These are phyloP conservation scores for Meloe dianella DNA, from an alignment of 2,888 invertebrate species.

Conservation along the genomic window DNA sequence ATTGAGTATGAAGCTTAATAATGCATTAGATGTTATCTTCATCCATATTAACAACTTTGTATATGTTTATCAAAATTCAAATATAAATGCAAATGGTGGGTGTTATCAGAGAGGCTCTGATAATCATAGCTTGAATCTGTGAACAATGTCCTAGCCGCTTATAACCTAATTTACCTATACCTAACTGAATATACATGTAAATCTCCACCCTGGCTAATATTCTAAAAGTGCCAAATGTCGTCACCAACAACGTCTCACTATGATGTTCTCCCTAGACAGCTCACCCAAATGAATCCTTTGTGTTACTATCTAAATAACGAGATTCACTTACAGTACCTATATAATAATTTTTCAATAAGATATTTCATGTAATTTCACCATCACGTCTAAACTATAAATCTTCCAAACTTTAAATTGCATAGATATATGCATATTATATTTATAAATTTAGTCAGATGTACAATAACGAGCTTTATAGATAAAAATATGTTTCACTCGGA, in stretches of 20 bases:
- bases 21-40: slow-evolving; percentile 16
- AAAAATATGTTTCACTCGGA: not conserved
- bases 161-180: slow-evolving; percentile 57
- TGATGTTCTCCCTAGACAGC: slow-evolving; percentile 27
- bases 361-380: too few species aligned
- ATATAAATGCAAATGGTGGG: slow-evolving; percentile 55
- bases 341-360: too few species aligned
- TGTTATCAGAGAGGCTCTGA: slow-evolving; percentile 50
- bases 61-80: slow-evolving; percentile 54
- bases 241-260: not conserved
- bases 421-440: not conserved
- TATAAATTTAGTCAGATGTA: not conserved
- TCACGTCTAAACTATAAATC: not conserved
- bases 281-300: slow-evolving; percentile 29
- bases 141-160: slow-evolving; percentile 55
- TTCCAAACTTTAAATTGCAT: not conserved
- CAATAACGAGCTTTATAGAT: not conserved
- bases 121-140: slow-evolving; percentile 51
- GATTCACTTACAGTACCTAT: too few species aligned
- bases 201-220: slow-evolving; percentile 46
- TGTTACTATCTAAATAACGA: not conserved
- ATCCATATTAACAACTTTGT: slow-evolving; percentile 47
- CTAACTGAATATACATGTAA: slow-evolving; percentile 57
- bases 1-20: not conserved
- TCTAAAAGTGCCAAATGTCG: slow-evolving; percentile 30